Percentiles rank a stretch among this genome's conserved stretches.
phyloP scores from a whole-genome alignment of 2,888 invertebrate genomes.

The Apamea anceps region DNA sequence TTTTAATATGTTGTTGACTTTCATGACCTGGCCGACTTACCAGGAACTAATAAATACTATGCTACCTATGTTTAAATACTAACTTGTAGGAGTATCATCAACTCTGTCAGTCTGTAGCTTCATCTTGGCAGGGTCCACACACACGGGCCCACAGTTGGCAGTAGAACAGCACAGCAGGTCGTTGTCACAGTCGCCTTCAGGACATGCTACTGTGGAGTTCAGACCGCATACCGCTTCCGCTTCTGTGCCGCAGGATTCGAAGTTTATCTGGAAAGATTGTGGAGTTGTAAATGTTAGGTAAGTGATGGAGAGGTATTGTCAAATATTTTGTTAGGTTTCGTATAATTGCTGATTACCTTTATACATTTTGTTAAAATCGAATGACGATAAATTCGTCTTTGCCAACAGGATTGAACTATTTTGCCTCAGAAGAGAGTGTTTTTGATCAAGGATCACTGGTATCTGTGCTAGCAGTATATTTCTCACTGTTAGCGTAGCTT shows the following conservation, averaged over 20 bases:
- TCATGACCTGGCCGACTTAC: no score
- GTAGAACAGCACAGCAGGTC: constrained; percentile 85
- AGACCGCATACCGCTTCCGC: constrained; percentile 84
- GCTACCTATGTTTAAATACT: background rate
- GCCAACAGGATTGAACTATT: background rate
- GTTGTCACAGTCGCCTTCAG: constrained; percentile 85
- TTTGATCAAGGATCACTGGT: background rate
- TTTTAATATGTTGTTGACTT: no score
- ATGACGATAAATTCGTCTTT: no score
- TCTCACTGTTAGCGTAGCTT: background rate
- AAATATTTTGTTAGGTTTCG: background rate
- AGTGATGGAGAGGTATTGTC: background rate
- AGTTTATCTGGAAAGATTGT: constrained; percentile 74
- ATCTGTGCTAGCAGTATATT: background rate
- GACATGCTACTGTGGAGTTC: constrained; percentile 78
- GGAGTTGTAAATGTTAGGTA: no score
- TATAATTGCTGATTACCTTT: no score
- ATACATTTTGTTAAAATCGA: background rate
- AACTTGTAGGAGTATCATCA: constrained; percentile 90
- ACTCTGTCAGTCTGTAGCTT: constrained; percentile 85
- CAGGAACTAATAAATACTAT: background rate
- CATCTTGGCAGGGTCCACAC: constrained; percentile 86
- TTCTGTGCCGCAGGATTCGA: constrained; percentile 87
- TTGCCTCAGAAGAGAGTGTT: background rate
- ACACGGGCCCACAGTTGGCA: constrained; percentile 83